phyloP scores from a whole-genome alignment of 2,113 vertebrate genomes.

The Rafetus swinhoei region DNA sequence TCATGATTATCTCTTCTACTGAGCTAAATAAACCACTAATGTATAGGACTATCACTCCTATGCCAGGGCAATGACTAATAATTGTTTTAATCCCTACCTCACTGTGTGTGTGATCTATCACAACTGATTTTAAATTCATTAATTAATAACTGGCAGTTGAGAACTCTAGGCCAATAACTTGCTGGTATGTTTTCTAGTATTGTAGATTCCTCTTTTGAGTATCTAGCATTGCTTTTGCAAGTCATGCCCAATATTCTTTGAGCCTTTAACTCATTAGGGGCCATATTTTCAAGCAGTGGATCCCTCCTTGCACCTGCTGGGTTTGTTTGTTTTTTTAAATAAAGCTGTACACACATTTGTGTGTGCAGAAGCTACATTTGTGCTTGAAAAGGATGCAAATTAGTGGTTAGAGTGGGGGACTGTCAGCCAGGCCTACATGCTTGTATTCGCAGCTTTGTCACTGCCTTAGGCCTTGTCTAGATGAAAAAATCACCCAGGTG shows the following conservation, averaged over 20 bases:
- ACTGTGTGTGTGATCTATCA: not conserved
- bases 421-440: slow-evolving; percentile 3
- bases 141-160: not conserved
- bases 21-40: not conserved
- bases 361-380: accelerated
- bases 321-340: not conserved
- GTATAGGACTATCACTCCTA: not conserved
- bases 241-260: not conserved
- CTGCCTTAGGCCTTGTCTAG: slow-evolving; percentile 30
- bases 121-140: slow-evolving; percentile 14
- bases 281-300: not conserved
- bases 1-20: not conserved
- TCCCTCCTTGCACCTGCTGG: not conserved
- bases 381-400: not conserved
- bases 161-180: not conserved
- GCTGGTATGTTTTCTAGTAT: not conserved
- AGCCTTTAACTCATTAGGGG: not conserved
- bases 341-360: not conserved
- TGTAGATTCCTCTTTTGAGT: not conserved
- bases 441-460: slow-evolving; percentile 45
- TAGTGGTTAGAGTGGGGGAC: not conserved
- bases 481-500: not conserved
- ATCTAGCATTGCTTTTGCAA: not conserved
- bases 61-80: not conserved
- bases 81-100: not conserved